Conservation (phyloP, 2,888 invertebrate species). For the Epinotia ramella region DNA sequence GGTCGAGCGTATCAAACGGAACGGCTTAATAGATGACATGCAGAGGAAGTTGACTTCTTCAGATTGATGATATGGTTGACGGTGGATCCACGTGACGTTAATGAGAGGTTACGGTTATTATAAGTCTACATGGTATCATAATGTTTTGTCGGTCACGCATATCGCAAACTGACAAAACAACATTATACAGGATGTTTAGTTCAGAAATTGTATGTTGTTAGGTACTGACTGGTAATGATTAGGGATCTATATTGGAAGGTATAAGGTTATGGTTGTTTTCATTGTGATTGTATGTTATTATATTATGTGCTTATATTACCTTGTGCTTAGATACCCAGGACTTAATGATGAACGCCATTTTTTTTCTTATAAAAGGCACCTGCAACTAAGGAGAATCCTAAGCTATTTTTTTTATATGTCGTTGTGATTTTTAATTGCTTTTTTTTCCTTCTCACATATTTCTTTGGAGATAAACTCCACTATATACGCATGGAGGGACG, state of each 20-base stretch:
- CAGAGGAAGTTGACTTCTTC: slow-evolving; percentile 26
- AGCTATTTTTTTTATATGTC: no score
- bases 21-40: slow-evolving; percentile 15
- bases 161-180: background rate
- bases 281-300: background rate
- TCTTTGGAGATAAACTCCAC: no score
- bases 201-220: background rate
- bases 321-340: no score
- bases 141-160: slow-evolving; percentile 2
- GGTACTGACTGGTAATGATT: background rate
- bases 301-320: no score
- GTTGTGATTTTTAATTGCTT: no score
- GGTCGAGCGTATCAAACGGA: slow-evolving; percentile 24
- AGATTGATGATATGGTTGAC: slow-evolving; percentile 4
- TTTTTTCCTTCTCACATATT: no score
- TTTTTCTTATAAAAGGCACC: no score
- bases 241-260: no score
- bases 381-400: no score
- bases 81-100: background rate
- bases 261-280: no score
- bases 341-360: no score
- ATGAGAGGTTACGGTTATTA: slow-evolving; percentile 14
- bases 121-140: background rate
- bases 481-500: no score
- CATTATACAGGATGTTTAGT: background rate